Evolutionary conservation across 2,797 vertebrate species (phyloP).

Genomic region (Eulemur coronatus): DNA sequence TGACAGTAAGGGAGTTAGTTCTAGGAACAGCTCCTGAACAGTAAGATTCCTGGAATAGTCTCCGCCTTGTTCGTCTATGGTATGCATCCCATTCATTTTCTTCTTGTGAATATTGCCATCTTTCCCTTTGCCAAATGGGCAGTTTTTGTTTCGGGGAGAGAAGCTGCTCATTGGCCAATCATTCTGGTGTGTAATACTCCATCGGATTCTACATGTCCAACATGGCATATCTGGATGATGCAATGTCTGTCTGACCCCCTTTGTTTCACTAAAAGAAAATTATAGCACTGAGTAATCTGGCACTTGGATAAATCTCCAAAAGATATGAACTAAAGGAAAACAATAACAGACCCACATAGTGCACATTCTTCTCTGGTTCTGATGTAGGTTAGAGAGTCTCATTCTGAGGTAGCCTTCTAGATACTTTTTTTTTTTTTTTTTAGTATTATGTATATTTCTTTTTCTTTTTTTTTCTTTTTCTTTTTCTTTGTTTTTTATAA

Average conservation of each 20-base stretch:
- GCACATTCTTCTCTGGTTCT: constrained; percentile 87
- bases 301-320: constrained; percentile 81
- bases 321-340: constrained; percentile 76
- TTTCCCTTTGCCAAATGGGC: constrained; percentile 50
- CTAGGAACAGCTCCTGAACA: constrained; percentile 74
- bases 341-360: constrained; percentile 81
- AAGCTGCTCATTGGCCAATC: constrained; percentile 59
- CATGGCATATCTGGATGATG: constrained; percentile 13
- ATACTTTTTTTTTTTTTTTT: constrained; percentile 79
- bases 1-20: constrained; percentile 86
- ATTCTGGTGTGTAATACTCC: constrained; percentile 44
- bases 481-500: constrained; percentile 78
- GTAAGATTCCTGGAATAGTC: constrained; percentile 55
- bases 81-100: constrained; percentile 62
- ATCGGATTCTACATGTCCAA: constrained; percentile 58
- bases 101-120: constrained; percentile 6
- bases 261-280: constrained; percentile 78
- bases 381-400: constrained; percentile 85
- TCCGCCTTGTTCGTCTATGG: constrained; percentile 27
- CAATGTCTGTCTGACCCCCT: constrained; percentile 63
- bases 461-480: background rate
- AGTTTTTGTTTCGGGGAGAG: constrained; percentile 66
- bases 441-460: constrained; percentile 71
- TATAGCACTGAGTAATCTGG: constrained; percentile 78
- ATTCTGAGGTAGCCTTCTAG: constrained; percentile 90